These are phyloP conservation scores for Julus scandinavius DNA, from an alignment of 2,888 invertebrate genomes.

Conservation along the genomic window DNA sequence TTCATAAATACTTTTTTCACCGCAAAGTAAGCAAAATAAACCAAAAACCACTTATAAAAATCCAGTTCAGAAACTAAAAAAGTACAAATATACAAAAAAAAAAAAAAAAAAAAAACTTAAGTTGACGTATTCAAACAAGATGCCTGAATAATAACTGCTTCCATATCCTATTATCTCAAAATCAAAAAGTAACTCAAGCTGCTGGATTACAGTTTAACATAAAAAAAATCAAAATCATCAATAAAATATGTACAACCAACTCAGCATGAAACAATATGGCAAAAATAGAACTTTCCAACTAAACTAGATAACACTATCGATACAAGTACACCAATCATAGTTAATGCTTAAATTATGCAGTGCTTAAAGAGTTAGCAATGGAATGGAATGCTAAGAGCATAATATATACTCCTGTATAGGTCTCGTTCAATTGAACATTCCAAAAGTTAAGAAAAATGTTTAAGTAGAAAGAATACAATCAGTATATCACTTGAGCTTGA, in stretches of 20 bases:
- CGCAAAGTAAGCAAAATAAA: background rate
- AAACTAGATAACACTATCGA: slow-evolving; percentile 18
- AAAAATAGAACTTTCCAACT: background rate
- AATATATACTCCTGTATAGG: background rate
- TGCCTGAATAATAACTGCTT: background rate
- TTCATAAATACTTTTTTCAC: background rate
- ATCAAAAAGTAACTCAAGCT: background rate
- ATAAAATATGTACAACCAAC: background rate
- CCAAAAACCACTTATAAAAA: slow-evolving; percentile 17
- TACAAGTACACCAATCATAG: background rate
- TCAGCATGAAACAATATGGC: background rate
- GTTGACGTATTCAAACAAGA: background rate
- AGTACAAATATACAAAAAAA: slow-evolving; percentile 33
- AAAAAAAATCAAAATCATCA: background rate
- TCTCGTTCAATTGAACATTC: background rate
- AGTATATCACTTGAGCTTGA: background rate
- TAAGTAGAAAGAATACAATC: background rate
- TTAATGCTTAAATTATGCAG: background rate
- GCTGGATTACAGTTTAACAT: background rate
- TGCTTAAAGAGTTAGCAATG: background rate
- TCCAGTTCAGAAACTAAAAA: slow-evolving; percentile 31
- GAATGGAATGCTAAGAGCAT: background rate
- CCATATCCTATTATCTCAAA: background rate
- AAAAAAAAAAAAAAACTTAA: background rate
- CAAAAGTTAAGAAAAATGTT: background rate